Percentiles rank a stretch among this genome's conserved stretches.
phyloP scores from a whole-genome alignment of 2,797 vertebrate species.

The Micrastur ruficollis region DNA sequence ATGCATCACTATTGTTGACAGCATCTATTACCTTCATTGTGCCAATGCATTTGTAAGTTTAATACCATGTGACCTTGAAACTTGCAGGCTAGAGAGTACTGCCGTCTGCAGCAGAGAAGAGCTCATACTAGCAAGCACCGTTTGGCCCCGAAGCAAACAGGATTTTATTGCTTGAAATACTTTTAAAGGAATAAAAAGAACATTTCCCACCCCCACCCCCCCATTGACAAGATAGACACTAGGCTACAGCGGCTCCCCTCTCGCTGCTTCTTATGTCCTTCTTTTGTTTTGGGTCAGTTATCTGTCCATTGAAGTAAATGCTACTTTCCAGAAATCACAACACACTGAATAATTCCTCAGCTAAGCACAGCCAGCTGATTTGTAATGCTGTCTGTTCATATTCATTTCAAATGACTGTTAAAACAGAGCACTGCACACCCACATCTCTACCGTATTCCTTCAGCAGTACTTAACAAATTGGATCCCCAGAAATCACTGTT shows the following conservation, averaged over 20 bases:
- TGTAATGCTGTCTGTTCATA: constrained; percentile 52
- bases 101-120: not conserved
- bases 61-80: constrained; percentile 27
- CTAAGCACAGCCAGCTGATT: constrained; percentile 53
- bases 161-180: not conserved
- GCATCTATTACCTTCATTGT: not conserved
- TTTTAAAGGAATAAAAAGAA: not conserved
- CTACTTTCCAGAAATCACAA: constrained; percentile 47
- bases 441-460: constrained; percentile 35
- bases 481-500: constrained; percentile 48
- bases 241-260: not conserved
- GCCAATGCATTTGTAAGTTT: not conserved
- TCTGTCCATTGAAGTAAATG: constrained; percentile 41
- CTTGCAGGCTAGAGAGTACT: not conserved
- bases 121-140: not conserved
- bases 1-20: not conserved
- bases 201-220: accelerated
- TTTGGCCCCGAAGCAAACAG: not conserved
- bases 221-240: not conserved
- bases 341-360: constrained; percentile 26
- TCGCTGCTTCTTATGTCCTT: not conserved
- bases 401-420: constrained; percentile 63
- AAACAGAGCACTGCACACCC: constrained; percentile 55
- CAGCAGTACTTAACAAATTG: constrained; percentile 20
- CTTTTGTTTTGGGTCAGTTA: not conserved